Evolutionary conservation across 2,797 vertebrate genomes (phyloP).

Genomic region (Micrastur ruficollis): DNA sequence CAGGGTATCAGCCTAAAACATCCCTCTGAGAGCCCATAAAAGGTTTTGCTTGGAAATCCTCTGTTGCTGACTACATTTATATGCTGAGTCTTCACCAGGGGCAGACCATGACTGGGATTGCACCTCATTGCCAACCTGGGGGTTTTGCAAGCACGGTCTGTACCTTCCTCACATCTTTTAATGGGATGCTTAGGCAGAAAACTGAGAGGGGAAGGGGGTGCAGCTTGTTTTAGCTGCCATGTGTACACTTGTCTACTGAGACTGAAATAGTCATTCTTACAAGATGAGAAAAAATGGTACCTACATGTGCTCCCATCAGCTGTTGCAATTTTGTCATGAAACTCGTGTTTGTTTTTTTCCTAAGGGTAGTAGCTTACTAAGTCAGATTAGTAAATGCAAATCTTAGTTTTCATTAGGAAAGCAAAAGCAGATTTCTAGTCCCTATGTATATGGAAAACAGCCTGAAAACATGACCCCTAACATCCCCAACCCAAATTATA

Average conservation of each 20-base stretch:
- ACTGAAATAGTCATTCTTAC: background rate
- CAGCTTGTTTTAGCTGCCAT: background rate
- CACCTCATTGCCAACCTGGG: background rate
- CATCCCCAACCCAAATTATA: background rate
- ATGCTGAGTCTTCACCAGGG: background rate
- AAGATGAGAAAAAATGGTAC: background rate
- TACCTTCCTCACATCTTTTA: background rate
- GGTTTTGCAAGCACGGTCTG: background rate
- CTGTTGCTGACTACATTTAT: background rate
- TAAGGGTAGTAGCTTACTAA: background rate
- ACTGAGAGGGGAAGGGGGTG: background rate
- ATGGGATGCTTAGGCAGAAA: background rate
- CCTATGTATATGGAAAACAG: background rate
- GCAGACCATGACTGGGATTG: accelerated
- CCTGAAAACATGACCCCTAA: background rate
- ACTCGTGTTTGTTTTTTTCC: background rate
- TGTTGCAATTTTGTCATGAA: background rate
- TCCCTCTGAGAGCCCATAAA: background rate
- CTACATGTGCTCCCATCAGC: background rate
- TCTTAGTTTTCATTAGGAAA: background rate
- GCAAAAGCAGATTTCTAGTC: background rate
- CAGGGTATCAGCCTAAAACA: background rate
- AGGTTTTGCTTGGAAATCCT: background rate
- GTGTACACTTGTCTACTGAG: background rate
- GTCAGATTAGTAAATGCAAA: background rate